Conservation (phyloP, 2,797 vertebrate genomes). For the Urosaurus nigricauda region DNA sequence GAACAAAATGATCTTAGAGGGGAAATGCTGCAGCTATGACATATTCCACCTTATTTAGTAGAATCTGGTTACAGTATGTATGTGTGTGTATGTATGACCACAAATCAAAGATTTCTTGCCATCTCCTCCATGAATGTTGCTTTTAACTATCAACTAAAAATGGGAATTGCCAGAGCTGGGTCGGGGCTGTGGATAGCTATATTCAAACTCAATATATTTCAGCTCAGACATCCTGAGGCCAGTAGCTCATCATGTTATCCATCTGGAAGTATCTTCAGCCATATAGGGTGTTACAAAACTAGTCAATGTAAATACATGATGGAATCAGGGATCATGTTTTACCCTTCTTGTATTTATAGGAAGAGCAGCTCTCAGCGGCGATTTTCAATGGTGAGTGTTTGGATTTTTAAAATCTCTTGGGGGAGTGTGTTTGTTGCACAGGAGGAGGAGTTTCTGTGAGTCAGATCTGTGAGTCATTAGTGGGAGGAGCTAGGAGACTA, state of each 20-base stretch:
- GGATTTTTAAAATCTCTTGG: too few species aligned
- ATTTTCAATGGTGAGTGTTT: too few species aligned
- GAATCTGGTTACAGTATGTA: neutral
- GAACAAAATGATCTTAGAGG: neutral
- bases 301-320: neutral
- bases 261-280: neutral
- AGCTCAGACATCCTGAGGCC: neutral
- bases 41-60: neutral
- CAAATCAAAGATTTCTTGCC: neutral
- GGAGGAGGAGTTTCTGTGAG: too few species aligned
- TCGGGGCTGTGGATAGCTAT: neutral
- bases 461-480: too few species aligned
- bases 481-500: too few species aligned
- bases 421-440: too few species aligned
- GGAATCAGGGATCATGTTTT: neutral
- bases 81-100: neutral
- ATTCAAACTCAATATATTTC: neutral
- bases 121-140: neutral
- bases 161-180: neutral
- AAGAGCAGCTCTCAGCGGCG: too few species aligned
- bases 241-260: neutral
- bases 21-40: neutral
- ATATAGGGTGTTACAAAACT: neutral
- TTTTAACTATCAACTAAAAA: neutral
- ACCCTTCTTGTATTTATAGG: too few species aligned